Base-by-base conservation (phyloP, 2,888 invertebrate species). In the Cheiracanthium punctorium region DNA sequence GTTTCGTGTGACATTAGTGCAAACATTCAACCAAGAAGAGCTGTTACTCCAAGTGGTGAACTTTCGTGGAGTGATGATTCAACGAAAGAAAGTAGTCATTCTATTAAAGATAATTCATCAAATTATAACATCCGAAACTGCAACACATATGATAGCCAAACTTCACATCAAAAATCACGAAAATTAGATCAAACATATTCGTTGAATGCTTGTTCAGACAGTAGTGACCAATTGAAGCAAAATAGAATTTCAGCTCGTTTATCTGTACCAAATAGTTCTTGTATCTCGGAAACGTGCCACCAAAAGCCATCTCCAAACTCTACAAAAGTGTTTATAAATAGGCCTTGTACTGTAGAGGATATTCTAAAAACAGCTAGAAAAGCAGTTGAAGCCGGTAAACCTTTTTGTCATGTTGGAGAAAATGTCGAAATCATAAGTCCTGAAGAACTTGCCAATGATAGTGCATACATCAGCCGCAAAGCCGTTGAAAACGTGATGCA, bases 401-500 rank as follows among this genome's bases (percentile, higher is more conserved):
- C 20, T 73, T 14, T 30, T 10, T 32, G 33, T 29, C 32, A 14
- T 30, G 0, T 30, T 17, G 58, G 28, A 14, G 30, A 73, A 29
- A 58, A 30, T 52, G 12, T 32, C 10, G 41, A 12, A 0, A 10
- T 10, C 8, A n/a, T 30, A 5, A 4, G n/a, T 17, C 14, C 30
- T 32, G 64, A 41, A 28, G 84, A 85, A 20, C 52, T 52, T 52
- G 33, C 52, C 2, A 30, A 33, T 12, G 80, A 86, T 37, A 75
- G 70, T 33, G 72, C 88, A 67, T 96, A 96, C 90, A 95, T 96
- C 14, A 95, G 94, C 88, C 93, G 95, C 71, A 94, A 95, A 90
- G 94, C 95, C 0, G 94, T 96, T 7, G 96, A 96, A 90, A 95
- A 93, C 89, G 95, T 95, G 81, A 92, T 95, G 89, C 94, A 94